Conservation (phyloP, 2,888 invertebrate species). For the Leucania comma region DNA sequence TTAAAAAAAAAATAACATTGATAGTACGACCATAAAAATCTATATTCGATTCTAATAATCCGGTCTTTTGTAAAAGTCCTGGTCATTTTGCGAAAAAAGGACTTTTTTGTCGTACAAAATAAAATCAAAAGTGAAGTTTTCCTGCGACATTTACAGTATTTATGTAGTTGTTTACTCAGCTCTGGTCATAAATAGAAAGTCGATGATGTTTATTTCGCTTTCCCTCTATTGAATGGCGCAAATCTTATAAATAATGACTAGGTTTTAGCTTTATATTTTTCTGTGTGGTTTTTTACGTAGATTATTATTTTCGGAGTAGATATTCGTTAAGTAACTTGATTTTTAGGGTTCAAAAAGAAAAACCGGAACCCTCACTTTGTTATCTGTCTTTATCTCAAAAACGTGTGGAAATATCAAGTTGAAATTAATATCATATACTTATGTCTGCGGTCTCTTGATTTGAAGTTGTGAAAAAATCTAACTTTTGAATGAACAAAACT, state of each 20-base stretch:
- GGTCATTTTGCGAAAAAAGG: neutral
- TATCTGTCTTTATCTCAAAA: no score
- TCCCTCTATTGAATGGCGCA: constrained; percentile 15
- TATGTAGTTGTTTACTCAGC: constrained; percentile 57
- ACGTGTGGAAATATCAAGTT: no score
- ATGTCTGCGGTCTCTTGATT: no score
- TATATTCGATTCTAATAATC: neutral
- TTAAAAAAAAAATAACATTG: no score
- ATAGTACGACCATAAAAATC: neutral
- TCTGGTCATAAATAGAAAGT: constrained; percentile 42
- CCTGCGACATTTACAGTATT: constrained; percentile 41
- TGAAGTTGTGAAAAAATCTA: no score
- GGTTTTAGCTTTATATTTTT: constrained; percentile 3
- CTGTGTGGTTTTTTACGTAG: neutral
- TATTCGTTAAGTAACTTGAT: neutral
- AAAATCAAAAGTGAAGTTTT: neutral
- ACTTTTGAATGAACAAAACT: no score
- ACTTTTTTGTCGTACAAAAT: neutral
- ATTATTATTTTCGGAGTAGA: neutral
- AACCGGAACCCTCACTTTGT: no score
- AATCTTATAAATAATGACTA: constrained; percentile 19
- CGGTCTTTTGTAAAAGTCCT: neutral
- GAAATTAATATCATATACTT: no score
- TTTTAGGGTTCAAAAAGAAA: no score
- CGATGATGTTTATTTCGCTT: constrained; percentile 51